Percentiles rank a stretch among this genome's conserved stretches.
Evolutionary conservation across 2,797 vertebrate species (phyloP).

Genomic region (Lates japonicus): DNA sequence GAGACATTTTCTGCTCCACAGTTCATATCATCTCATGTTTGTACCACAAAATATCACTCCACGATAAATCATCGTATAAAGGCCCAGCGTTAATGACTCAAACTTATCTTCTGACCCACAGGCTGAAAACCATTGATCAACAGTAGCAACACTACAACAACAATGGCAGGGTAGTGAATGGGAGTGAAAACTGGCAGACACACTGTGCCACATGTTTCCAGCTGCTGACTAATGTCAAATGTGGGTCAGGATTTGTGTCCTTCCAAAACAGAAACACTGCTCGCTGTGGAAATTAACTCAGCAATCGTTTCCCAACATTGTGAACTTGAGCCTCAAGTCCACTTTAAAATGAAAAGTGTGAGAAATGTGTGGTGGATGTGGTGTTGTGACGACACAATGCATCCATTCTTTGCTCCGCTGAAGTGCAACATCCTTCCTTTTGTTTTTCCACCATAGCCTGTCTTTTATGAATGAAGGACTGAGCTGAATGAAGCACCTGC

Average conservation of each 20-base stretch:
- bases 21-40: neutral
- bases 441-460: conserved; percentile 61
- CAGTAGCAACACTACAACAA: neutral
- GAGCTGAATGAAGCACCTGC: conserved; percentile 75
- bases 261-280: conserved; percentile 22
- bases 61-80: neutral
- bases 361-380: conserved; percentile 71
- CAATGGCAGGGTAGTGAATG: neutral
- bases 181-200: conserved; percentile 21
- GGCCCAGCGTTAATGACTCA: too few species aligned
- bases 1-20: neutral
- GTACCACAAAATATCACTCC: neutral
- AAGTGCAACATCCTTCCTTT: conserved; percentile 83
- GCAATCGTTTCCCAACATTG: conserved; percentile 79
- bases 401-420: conserved; percentile 67
- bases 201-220: conserved; percentile 27
- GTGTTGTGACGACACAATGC: conserved; percentile 70
- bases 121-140: too few species aligned
- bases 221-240: conserved; percentile 19
- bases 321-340: conserved; percentile 37
- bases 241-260: conserved; percentile 9
- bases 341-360: conserved; percentile 82
- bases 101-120: too few species aligned
- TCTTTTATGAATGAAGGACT: conserved; percentile 71
- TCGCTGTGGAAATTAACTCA: conserved; percentile 67